Percentiles rank a stretch among this genome's conserved stretches.
Evolutionary conservation across 2,797 vertebrate species (phyloP).

Genomic region (Gadopsis marmoratus): DNA sequence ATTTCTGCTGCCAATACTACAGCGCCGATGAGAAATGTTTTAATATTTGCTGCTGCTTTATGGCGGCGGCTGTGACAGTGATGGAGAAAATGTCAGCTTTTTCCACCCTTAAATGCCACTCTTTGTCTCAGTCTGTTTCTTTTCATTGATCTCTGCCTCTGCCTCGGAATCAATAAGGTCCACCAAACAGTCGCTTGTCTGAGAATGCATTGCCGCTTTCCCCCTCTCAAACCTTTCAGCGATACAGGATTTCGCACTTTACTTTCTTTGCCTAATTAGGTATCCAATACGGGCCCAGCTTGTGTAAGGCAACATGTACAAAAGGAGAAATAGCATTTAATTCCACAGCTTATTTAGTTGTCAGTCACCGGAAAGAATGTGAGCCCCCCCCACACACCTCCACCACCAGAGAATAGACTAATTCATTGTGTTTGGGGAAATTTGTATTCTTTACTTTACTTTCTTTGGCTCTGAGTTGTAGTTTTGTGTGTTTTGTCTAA

Average conservation of each 20-base stretch:
- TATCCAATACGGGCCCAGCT: conserved; percentile 66
- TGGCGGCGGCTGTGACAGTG: conserved; percentile 94
- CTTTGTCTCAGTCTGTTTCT: conserved; percentile 93
- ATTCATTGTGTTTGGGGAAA: conserved; percentile 46
- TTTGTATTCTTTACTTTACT: conserved; percentile 53
- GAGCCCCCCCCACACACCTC: neutral
- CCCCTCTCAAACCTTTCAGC: conserved; percentile 68
- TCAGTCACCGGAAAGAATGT: conserved; percentile 64
- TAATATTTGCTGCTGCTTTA: conserved; percentile 98
- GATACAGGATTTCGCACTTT: conserved; percentile 72
- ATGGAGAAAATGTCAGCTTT: conserved; percentile 99
- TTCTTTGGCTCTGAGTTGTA: conserved; percentile 48
- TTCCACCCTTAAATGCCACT: conserved; percentile 96
- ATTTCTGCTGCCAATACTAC: conserved; percentile 99
- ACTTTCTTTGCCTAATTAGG: conserved; percentile 82
- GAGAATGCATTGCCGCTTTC: conserved; percentile 91
- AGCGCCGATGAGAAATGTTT: conserved; percentile 98
- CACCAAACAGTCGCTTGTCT: conserved; percentile 93
- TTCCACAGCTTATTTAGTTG: conserved; percentile 73
- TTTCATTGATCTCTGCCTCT: conserved; percentile 98
- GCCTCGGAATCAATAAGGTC: conserved; percentile 92
- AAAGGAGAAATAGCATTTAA: conserved; percentile 61
- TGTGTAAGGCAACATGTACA: conserved; percentile 60
- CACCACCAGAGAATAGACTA: conserved; percentile 23
- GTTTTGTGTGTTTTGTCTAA: conserved; percentile 54